Base-by-base conservation (phyloP, 2,888 invertebrate genomes). In the Mechanitis messenoides region DNA sequence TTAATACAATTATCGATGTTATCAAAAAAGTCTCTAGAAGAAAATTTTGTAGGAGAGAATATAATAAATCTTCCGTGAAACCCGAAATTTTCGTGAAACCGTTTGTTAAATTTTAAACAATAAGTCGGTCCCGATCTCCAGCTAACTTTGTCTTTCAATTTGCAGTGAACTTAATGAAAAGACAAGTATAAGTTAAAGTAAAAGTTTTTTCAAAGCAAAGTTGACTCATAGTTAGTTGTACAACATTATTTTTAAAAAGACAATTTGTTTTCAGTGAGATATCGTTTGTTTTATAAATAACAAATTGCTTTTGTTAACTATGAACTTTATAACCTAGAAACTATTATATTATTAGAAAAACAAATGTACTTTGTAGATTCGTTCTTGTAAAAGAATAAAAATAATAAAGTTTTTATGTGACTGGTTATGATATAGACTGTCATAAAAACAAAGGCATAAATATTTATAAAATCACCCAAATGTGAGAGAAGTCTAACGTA, bases 121-220 rank as follows among this genome's bases (percentile, higher is more conserved):
- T 64, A 56, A 56, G 60, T 53, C 33, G 45, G 38, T n/a, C 56
- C 53, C 28, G 45, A 56, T 55, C 56, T 61, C 58, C 47, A 58
- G 45, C 45, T 54, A 61, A 61, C 64, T 58, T 61, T 38, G 47
- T 35, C 45, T 53, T 56, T 38, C 31, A 35, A 61, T 64, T 64
- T 35, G 56, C 56, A 54, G 54, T 57, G 61, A 64, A 59, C 59
- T 61, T 61, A 50, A 56, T 61, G 38, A 61, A 57, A 59, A 64
- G 59, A 61, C 59, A 64, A 64, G 61, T 53, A 64, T 47, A 59
- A 35, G 56, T 61, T 46, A 59, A 60, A 53, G 33, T 28, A 57
- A 58, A 56, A 38, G 42, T 54, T 53, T 53, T 45, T 55, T 45
- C 35, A 9, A 6, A 56, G 47, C 33, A 60, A 53, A 35, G 53